Percentiles rank a stretch among this genome's conserved stretches.
Conservation (phyloP, 2,113 vertebrate genomes). For the Pachypanchax playfairii region DNA sequence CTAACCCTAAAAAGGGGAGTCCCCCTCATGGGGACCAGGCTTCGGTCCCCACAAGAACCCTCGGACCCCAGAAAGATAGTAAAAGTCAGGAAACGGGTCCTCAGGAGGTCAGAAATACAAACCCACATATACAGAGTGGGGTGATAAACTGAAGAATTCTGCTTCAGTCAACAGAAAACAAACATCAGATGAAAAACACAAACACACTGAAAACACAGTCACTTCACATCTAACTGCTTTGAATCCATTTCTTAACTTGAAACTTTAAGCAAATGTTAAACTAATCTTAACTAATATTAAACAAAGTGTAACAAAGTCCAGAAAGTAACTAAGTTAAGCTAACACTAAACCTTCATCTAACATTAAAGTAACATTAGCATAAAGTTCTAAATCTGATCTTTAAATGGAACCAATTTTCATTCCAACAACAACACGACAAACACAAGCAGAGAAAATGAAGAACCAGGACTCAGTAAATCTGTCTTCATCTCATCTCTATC, state of each 20-base stretch:
- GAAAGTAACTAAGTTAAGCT: not conserved
- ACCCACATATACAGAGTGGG: not conserved
- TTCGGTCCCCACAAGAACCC: too few relatives aligned
- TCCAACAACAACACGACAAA: slow-evolving; percentile 23
- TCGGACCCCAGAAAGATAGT: too few relatives aligned
- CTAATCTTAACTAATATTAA: too few relatives aligned
- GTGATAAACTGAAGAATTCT: not conserved
- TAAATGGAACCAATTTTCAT: not conserved
- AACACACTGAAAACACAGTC: not conserved
- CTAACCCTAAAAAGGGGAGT: too few relatives aligned
- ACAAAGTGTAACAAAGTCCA: too few relatives aligned
- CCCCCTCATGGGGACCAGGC: too few relatives aligned
- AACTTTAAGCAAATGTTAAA: too few relatives aligned
- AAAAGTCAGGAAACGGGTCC: too few relatives aligned
- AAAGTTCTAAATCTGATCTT: too few relatives aligned
- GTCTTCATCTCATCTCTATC: slow-evolving; percentile 55
- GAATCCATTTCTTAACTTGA: not conserved
- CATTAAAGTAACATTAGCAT: too few relatives aligned
- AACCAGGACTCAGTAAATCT: slow-evolving; percentile 35
- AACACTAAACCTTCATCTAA: not conserved
- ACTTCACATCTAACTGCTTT: not conserved
- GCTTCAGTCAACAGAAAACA: not conserved
- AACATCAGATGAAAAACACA: not conserved
- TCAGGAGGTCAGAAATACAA: too few relatives aligned
- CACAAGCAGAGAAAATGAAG: slow-evolving; percentile 49